Percentiles rank a stretch among this genome's conserved stretches.
These are phyloP conservation scores for Caerostris darwini DNA, from an alignment of 1,140 invertebrate species.

Conservation along the genomic window DNA sequence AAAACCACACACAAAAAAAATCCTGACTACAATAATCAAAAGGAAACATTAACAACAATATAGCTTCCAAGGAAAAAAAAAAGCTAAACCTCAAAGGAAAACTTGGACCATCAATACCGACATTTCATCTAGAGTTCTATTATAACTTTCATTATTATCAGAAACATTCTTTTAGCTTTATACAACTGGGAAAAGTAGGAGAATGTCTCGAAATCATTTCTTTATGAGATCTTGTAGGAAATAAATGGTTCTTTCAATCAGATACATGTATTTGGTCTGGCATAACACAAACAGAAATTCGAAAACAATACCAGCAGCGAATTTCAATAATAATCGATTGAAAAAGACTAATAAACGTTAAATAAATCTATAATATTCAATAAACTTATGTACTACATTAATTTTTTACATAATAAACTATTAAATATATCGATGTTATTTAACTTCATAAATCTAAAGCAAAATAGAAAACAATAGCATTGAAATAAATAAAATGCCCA, in stretches of 20 bases:
- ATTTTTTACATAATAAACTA: no score
- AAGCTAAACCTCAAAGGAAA: background rate
- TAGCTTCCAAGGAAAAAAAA: background rate
- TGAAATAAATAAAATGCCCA: no score
- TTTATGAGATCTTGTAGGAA: background rate
- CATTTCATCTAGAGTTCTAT: conserved; percentile 32
- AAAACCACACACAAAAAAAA: background rate
- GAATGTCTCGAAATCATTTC: conserved; percentile 21
- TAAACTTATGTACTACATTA: no score
- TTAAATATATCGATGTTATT: no score
- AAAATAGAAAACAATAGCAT: no score
- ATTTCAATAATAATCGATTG: no score
- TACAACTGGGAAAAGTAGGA: background rate
- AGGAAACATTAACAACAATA: background rate
- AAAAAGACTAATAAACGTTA: no score
- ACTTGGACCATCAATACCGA: background rate
- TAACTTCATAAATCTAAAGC: no score
- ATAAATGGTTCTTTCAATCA: conserved; percentile 1
- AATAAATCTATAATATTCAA: no score
- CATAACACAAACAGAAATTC: background rate
- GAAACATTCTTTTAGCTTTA: background rate
- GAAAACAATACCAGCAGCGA: background rate
- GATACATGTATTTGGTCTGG: background rate
- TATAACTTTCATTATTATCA: conserved; percentile 34
- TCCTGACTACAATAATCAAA: background rate